Percentiles rank a stretch among this genome's conserved stretches.
Evolutionary conservation across 2,113 vertebrate species (phyloP).

Genomic region (Dendropsophus ebraccatus): DNA sequence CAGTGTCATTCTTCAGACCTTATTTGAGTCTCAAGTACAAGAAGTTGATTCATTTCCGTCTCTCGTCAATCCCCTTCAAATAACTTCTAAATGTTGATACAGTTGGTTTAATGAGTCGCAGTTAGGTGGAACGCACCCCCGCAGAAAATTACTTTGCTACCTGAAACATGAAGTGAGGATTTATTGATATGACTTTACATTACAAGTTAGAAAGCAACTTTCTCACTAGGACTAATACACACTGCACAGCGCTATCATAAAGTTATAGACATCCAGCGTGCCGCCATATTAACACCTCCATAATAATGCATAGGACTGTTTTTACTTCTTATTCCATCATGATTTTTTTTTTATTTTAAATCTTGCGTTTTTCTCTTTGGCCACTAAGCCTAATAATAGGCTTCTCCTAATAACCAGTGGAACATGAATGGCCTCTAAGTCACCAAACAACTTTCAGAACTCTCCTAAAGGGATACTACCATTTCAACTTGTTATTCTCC

Average conservation of each 20-base stretch:
- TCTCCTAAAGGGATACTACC: too few species aligned
- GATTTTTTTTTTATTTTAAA: too few species aligned
- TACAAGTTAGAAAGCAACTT: neutral
- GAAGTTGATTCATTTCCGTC: neutral
- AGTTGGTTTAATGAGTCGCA: constrained; percentile 11
- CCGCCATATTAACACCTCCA: too few species aligned
- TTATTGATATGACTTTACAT: constrained; percentile 19
- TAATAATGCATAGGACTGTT: too few species aligned
- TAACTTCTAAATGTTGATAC: constrained; percentile 12
- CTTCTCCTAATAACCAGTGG: too few species aligned
- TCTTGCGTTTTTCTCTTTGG: too few species aligned
- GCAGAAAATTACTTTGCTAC: constrained; percentile 9
- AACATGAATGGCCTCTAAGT: too few species aligned
- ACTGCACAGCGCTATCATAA: neutral
- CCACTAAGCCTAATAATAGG: too few species aligned
- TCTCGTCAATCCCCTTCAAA: constrained; percentile 1
- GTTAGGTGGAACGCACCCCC: constrained; percentile 5
- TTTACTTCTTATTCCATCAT: too few species aligned
- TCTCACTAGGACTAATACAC: neutral
- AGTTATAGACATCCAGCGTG: neutral
- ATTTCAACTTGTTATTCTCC: too few species aligned
- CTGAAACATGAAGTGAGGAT: constrained; percentile 3
- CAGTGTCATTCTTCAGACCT: constrained; percentile 19
- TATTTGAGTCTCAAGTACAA: constrained; percentile 3
- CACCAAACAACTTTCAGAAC: too few species aligned